These are phyloP conservation scores for Scaptomyza pallida DNA, from an alignment of 1,140 invertebrate genomes.

Conservation along the genomic window DNA sequence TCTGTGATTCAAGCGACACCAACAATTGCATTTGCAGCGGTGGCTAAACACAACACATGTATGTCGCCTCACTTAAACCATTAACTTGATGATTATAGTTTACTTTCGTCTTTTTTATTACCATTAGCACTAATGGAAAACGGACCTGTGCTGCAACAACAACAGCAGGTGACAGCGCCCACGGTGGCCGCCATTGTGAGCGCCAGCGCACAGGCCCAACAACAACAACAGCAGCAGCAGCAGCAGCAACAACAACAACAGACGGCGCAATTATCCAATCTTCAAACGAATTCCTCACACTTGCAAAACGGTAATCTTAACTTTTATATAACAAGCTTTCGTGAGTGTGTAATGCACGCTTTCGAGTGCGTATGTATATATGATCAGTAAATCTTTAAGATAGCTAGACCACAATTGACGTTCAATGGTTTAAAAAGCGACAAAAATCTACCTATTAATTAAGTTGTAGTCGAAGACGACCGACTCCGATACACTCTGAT, in stretches of 20 bases:
- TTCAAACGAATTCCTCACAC: constrained; percentile 83
- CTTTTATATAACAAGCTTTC: too few relatives aligned
- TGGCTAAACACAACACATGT: constrained; percentile 84
- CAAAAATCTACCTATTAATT: too few relatives aligned
- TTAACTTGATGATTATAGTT: neutral
- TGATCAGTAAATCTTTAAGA: too few relatives aligned
- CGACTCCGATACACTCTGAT: too few relatives aligned
- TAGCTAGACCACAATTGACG: too few relatives aligned
- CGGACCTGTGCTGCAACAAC: constrained; percentile 68
- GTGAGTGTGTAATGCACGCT: too few relatives aligned
- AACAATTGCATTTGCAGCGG: constrained; percentile 84
- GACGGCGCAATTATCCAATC: constrained; percentile 74
- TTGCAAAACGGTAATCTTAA: constrained; percentile 72
- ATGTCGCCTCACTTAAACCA: constrained; percentile 30
- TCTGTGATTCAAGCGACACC: constrained; percentile 83
- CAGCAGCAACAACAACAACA: constrained; percentile 62
- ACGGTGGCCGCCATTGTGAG: constrained; percentile 74
- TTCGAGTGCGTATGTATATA: too few relatives aligned
- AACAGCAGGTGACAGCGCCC: constrained; percentile 55
- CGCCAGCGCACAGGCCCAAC: constrained; percentile 56
- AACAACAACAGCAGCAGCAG: constrained; percentile 56
- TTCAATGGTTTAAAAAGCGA: too few relatives aligned
- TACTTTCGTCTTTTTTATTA: neutral
- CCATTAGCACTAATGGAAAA: constrained; percentile 78
- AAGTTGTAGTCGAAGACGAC: too few relatives aligned